phyloP scores from a whole-genome alignment of 2,113 vertebrate genomes.

The Oryctolagus cuniculus region DNA sequence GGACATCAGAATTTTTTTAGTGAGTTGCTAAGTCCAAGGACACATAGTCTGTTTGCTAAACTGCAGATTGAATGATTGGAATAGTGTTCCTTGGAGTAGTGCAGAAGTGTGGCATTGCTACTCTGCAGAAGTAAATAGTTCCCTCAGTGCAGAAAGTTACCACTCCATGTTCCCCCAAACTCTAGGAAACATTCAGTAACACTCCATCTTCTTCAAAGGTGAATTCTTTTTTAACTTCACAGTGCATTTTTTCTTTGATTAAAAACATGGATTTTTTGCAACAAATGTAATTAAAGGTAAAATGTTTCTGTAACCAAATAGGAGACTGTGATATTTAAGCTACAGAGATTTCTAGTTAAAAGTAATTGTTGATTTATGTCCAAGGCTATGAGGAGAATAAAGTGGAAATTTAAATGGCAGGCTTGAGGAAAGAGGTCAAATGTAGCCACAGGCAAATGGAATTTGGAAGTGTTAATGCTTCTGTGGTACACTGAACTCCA shows the following conservation, averaged over 20 bases:
- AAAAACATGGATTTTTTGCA: conserved; percentile 70
- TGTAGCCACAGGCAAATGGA: conserved; percentile 53
- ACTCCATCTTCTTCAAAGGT: background rate
- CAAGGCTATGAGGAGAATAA: background rate
- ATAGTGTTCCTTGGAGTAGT: background rate
- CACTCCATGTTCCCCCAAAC: background rate
- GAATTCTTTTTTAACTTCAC: conserved; percentile 38
- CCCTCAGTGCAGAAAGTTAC: background rate
- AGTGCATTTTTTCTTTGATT: conserved; percentile 61
- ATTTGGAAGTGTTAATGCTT: background rate
- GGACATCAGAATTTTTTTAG: background rate
- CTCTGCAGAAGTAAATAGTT: background rate
- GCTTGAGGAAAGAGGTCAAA: conserved; percentile 55
- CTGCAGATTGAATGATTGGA: background rate
- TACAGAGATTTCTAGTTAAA: conserved; percentile 50
- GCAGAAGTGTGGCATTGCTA: background rate
- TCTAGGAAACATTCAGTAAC: background rate
- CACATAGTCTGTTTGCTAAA: background rate
- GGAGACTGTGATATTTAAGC: conserved; percentile 71
- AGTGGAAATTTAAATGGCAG: conserved; percentile 54
- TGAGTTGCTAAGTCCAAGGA: background rate
- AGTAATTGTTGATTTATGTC: conserved; percentile 61
- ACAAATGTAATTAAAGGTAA: conserved; percentile 72
- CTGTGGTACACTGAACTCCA: background rate
- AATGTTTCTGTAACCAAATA: conserved; percentile 66